Conservation (phyloP, 2,113 vertebrate species). For the Orcinus orca region DNA sequence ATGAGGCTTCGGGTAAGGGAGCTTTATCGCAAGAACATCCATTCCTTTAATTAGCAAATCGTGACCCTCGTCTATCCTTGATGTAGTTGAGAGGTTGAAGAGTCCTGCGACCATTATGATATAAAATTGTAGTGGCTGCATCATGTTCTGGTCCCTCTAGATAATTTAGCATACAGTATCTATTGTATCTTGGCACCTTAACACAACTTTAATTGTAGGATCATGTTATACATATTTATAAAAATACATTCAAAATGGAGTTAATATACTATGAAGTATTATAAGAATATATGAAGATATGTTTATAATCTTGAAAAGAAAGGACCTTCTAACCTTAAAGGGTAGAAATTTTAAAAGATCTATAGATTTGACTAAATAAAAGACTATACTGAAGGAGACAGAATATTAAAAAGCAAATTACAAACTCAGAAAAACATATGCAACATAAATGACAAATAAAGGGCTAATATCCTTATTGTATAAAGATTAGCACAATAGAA, state of each 20-base stretch:
- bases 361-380: not conserved
- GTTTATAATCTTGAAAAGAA: not conserved
- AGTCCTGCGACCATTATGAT: not conserved
- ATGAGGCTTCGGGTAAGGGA: not conserved
- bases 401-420: not conserved
- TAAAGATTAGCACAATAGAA: slow-evolving; percentile 18
- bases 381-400: not conserved
- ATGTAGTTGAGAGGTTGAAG: not conserved
- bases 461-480: not conserved
- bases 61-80: not conserved
- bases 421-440: not conserved
- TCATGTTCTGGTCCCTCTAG: not conserved
- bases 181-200: not conserved
- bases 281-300: not conserved
- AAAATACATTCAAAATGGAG: not conserved
- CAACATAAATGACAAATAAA: not conserved
- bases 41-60: not conserved
- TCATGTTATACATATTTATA: not conserved
- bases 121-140: not conserved
- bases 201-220: not conserved
- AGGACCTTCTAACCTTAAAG: not conserved
- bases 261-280: not conserved
- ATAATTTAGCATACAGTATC: not conserved
- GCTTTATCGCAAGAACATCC: not conserved
- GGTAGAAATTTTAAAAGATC: not conserved